These are phyloP conservation scores for Capitulum mitella DNA, from an alignment of 2,888 invertebrate genomes.

Conservation along the genomic window DNA sequence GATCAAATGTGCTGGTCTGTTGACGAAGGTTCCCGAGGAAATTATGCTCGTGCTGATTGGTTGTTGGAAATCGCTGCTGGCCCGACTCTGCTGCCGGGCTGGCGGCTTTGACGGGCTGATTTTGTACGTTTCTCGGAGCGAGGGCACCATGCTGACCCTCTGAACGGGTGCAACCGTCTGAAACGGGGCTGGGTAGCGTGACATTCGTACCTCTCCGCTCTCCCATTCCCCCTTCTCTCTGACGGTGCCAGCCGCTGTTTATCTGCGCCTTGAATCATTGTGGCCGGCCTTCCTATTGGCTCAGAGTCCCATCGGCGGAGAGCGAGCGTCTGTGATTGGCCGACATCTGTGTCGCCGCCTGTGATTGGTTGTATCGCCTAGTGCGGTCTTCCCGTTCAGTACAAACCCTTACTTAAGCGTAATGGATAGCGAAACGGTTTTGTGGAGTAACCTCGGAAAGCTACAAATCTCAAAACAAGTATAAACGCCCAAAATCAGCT, in stretches of 20 bases:
- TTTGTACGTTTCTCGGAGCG: no score
- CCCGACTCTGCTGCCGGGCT: no score
- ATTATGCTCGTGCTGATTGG: neutral
- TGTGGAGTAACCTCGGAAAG: neutral
- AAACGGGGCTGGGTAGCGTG: no score
- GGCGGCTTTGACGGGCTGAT: no score
- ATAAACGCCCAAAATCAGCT: slow-evolving; percentile 7
- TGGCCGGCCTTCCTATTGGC: neutral
- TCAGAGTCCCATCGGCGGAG: slow-evolving; percentile 11
- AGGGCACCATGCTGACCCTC: no score
- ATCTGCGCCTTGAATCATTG: neutral
- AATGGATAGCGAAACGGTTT: neutral
- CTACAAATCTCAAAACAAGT: slow-evolving; percentile 13
- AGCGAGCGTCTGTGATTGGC: slow-evolving; percentile 17
- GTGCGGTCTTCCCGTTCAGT: neutral
- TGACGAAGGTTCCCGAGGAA: neutral
- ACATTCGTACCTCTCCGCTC: no score
- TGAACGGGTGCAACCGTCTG: no score
- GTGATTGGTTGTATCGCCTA: slow-evolving; percentile 16
- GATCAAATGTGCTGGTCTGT: neutral
- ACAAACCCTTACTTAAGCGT: slow-evolving; percentile 20
- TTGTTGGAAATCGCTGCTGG: no score
- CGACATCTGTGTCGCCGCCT: neutral
- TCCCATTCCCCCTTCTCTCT: no score
- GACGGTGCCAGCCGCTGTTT: no score